A percentile compares a stretch with the other conserved stretches of the same genome.
These are phyloP conservation scores for Malurus melanocephalus DNA, from an alignment of 2,113 vertebrate species.

Conservation along the genomic window DNA sequence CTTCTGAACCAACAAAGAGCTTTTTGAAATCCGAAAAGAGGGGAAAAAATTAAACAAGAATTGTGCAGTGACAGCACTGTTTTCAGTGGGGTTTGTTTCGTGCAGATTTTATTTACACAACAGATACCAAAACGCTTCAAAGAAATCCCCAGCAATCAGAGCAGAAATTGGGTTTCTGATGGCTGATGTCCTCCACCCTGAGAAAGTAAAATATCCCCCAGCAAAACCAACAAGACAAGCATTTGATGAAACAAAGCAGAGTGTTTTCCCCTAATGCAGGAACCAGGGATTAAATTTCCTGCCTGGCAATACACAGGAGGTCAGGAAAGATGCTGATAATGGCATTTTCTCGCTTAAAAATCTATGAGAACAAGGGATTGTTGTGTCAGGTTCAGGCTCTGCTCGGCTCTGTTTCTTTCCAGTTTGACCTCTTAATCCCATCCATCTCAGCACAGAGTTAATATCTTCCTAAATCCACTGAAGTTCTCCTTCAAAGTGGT, in stretches of 20 bases:
- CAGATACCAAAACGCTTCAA: background rate
- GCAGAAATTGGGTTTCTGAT: background rate
- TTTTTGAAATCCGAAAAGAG: background rate
- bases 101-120: background rate
- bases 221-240: constrained; percentile 21
- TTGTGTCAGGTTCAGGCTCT: constrained; percentile 9
- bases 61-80: background rate
- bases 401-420: constrained; percentile 28
- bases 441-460: constrained; percentile 30
- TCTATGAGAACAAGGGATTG: constrained; percentile 22
- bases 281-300: constrained; percentile 5
- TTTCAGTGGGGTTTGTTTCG: background rate
- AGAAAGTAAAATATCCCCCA: constrained; percentile 6
- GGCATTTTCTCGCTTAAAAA: constrained; percentile 34
- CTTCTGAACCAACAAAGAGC: background rate
- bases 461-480: constrained; percentile 23
- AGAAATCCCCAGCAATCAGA: background rate
- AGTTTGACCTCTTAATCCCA: constrained; percentile 39
- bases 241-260: background rate
- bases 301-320: constrained; percentile 10
- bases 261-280: constrained; percentile 13
- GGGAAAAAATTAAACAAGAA: accelerated
- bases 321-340: constrained; percentile 32
- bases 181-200: background rate
- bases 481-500: background rate